phyloP scores from a whole-genome alignment of 2,888 invertebrate species.

The Rutpela maculata region DNA sequence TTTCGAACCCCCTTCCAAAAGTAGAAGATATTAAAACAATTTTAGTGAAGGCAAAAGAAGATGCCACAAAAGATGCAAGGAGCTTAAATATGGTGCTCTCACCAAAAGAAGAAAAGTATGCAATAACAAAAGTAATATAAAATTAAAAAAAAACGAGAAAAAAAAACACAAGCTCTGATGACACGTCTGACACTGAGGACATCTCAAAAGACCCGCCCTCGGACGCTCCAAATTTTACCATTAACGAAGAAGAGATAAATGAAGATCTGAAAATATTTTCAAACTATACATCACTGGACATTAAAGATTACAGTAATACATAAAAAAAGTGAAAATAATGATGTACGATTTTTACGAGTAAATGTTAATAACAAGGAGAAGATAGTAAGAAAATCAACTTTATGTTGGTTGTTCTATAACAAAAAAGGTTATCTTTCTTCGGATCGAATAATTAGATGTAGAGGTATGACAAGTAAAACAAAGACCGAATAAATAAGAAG shows the following conservation, averaged over 20 bases:
- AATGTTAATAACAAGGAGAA: constrained; percentile 16
- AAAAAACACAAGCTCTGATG: not conserved
- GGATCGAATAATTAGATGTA: constrained; percentile 13
- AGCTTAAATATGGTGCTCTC: constrained; percentile 14
- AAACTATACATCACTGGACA: constrained; percentile 16
- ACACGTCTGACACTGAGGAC: constrained; percentile 9
- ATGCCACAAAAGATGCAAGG: constrained; percentile 16
- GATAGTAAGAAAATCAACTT: constrained; percentile 5
- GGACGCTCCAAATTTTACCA: constrained; percentile 10
- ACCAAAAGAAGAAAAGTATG: constrained; percentile 6
- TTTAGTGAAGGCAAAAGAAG: not conserved
- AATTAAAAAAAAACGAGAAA: not conserved
- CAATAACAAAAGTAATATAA: not conserved
- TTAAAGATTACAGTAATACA: constrained; percentile 14
- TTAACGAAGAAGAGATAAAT: constrained; percentile 16
- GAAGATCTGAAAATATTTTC: constrained; percentile 14
- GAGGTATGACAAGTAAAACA: constrained; percentile 13
- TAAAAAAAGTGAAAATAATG: constrained; percentile 13
- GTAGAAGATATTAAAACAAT: too few relatives aligned
- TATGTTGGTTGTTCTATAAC: constrained; percentile 13
- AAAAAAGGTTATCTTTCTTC: constrained; percentile 14
- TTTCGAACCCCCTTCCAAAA: too few relatives aligned
- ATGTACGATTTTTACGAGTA: constrained; percentile 16
- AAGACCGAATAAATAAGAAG: constrained; percentile 9
- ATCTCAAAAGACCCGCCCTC: constrained; percentile 16